These are phyloP conservation scores for Sylvia atricapilla DNA, from an alignment of 2,113 vertebrate species.

Conservation along the genomic window DNA sequence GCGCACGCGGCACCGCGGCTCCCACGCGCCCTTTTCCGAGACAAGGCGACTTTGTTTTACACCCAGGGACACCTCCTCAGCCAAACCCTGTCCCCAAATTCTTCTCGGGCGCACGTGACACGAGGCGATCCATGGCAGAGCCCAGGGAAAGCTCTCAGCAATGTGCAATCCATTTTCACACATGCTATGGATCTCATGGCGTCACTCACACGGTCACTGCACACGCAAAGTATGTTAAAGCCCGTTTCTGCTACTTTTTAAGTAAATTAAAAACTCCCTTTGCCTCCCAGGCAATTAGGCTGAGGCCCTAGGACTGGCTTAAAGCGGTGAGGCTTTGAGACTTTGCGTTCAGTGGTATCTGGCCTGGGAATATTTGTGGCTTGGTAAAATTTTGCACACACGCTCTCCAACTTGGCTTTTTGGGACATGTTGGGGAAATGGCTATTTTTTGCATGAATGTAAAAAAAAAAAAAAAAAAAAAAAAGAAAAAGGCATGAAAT, in stretches of 20 bases:
- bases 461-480: not conserved
- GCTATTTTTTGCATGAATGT: slow-evolving; percentile 19
- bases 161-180: not conserved
- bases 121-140: not conserved
- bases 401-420: not conserved
- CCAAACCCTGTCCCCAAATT: not conserved
- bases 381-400: not conserved
- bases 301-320: not conserved
- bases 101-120: not conserved
- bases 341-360: not conserved
- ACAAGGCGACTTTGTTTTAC: slow-evolving; percentile 51
- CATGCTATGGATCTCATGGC: not conserved
- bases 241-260: not conserved
- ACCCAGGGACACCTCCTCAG: not conserved
- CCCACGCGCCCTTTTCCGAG: slow-evolving; percentile 34
- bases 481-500: not conserved
- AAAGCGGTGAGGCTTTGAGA: accelerated
- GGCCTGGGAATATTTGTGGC: slow-evolving; percentile 28
- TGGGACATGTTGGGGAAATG: slow-evolving; percentile 9
- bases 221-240: not conserved
- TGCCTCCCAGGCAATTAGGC: slow-evolving; percentile 14
- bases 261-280: slow-evolving; percentile 14
- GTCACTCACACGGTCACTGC: not conserved
- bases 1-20: slow-evolving; percentile 6
- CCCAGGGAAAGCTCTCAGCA: not conserved